These are phyloP conservation scores for Microtus montanus DNA, from an alignment of 2,113 vertebrate species.

Conservation along the genomic window DNA sequence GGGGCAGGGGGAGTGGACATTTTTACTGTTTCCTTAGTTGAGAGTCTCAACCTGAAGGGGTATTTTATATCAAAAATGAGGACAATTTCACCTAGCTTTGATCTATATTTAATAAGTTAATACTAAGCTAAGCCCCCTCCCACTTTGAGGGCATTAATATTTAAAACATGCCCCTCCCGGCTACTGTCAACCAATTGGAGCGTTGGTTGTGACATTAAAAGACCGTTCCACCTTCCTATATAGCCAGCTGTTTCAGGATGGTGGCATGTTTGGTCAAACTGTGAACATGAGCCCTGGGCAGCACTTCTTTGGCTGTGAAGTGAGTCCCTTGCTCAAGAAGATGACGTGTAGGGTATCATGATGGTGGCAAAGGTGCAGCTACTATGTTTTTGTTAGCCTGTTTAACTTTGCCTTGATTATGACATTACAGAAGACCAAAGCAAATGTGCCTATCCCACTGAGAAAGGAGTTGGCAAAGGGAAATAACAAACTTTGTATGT, in stretches of 20 bases:
- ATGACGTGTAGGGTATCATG: background rate
- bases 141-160: slow-evolving; percentile 49
- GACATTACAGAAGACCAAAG: slow-evolving; percentile 41
- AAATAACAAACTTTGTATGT: background rate
- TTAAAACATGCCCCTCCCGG: slow-evolving; percentile 28
- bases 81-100: slow-evolving; percentile 32
- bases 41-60: background rate
- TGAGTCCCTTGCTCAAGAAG: background rate
- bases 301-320: background rate
- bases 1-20: background rate
- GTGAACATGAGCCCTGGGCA: background rate
- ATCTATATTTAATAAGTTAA: slow-evolving; percentile 57
- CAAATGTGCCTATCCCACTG: background rate
- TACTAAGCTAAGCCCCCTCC: background rate
- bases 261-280: background rate
- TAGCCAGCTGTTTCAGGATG: background rate
- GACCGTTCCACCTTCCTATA: too few relatives aligned
- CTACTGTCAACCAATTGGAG: background rate
- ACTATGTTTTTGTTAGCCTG: background rate
- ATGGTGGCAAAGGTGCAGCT: background rate
- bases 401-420: slow-evolving; percentile 16
- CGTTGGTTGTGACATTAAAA: too few relatives aligned
- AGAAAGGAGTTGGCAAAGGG: slow-evolving; percentile 8
- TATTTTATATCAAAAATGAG: slow-evolving; percentile 52
- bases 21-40: background rate